Evolutionary conservation across 2,113 vertebrate species (phyloP).

Genomic region (Phylloscopus whistleri): DNA sequence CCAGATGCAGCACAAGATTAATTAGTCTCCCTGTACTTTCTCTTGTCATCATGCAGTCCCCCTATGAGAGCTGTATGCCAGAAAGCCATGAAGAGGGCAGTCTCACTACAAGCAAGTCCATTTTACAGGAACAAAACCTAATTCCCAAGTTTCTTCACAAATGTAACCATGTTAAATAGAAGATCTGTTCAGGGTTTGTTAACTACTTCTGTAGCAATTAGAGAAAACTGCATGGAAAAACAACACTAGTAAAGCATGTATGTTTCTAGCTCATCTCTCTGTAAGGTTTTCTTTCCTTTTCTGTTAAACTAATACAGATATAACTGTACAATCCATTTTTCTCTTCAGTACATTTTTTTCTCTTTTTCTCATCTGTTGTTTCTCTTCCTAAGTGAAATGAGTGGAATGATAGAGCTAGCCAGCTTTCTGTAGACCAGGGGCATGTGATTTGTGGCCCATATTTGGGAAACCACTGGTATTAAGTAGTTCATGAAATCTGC

Average conservation of each 20-base stretch:
- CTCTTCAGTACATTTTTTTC: not conserved
- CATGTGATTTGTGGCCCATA: not conserved
- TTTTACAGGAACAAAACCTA: not conserved
- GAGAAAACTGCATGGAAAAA: not conserved
- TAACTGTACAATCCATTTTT: not conserved
- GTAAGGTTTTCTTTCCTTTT: not conserved
- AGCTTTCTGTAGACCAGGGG: not conserved
- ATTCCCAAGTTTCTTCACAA: not conserved
- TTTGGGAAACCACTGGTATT: slow-evolving; percentile 23
- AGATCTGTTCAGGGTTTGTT: not conserved
- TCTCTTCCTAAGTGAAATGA: not conserved
- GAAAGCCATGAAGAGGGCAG: not conserved
- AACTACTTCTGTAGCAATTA: not conserved
- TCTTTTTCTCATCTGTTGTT: not conserved
- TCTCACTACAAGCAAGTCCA: not conserved
- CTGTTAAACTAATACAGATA: not conserved
- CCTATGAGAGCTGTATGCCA: not conserved
- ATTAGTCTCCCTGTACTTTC: not conserved
- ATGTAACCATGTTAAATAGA: not conserved
- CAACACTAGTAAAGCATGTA: not conserved
- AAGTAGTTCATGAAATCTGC: not conserved
- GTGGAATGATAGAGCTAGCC: not conserved
- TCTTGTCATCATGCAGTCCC: not conserved
- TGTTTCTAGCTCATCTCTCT: not conserved
- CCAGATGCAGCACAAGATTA: not conserved